Evolutionary conservation across 2,113 vertebrate species (phyloP), one percentile per base, ranked within the genome.

Genomic region (Barbus barbus): DNA sequence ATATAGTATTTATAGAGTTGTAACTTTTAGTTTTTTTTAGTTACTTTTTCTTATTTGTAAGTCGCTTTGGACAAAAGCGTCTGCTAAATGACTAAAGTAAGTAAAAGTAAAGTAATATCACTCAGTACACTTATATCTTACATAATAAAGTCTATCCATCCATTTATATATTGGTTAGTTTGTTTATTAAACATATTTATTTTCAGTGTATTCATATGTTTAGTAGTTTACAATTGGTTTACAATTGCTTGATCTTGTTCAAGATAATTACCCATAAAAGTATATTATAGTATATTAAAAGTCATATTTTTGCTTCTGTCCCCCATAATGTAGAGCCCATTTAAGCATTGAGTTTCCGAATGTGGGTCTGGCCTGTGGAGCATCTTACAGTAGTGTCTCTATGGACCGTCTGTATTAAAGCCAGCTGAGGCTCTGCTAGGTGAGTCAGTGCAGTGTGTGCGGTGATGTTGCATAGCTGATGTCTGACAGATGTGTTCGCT

Each of bases 401-500:
- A 33, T 53, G 65, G 63, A n/a, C 46, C 33, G 4, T 14, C 76
- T 75, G 38, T 53, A 85, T 85, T 76, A 69, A 71, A 67, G 22
- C 71, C 76, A 87, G 60, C 81, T 85, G 81, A 46, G 65, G 56
- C 56, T 63, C 63, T 77, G 46, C 48, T 61, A 83, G 75, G 74
- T 51, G 81, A 86, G 65, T n/a, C 14, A 24, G 38, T 77, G 9
- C 65, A 58, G 60, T 83, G 58, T 85, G 71, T 85, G 51, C 61
- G 18, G 53, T 33, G 36, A 81, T 77, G 58, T 88, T 84, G 84
- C 73, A 74, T 26, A 67, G 63, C 48, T 86, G 69, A 83, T 83
- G 44, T 44, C 72, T 86, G 79, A 73, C 88, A 84, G 84, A 87
- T 87, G 84, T 84, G 38, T 77, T 73, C 56, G 13, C 44, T 83